phyloP scores from a whole-genome alignment of 2,797 vertebrate genomes.

The Phataginus tetradactyla region DNA sequence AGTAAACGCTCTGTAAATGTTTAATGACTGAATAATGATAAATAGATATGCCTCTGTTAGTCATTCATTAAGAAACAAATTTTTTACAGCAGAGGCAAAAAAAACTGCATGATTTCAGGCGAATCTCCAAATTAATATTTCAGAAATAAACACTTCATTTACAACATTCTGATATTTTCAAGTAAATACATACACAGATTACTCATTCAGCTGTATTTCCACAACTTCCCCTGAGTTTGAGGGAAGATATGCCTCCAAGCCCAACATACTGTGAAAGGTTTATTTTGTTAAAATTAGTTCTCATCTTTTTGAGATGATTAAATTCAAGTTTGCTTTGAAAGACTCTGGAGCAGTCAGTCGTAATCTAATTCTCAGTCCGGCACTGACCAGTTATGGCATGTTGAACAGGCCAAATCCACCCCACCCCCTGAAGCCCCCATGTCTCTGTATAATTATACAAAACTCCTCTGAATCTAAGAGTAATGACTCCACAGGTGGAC shows the following conservation, averaged over 20 bases:
- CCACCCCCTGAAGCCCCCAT: neutral
- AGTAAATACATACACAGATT: constrained; percentile 64
- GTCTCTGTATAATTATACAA: neutral
- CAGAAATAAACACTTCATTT: constrained; percentile 63
- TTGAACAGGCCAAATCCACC: neutral
- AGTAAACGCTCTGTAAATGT: constrained; percentile 31
- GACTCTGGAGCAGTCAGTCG: neutral
- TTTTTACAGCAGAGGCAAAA: constrained; percentile 41
- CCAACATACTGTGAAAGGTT: constrained; percentile 4
- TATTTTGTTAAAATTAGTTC: constrained; percentile 54
- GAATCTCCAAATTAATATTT: constrained; percentile 69
- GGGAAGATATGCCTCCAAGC: neutral
- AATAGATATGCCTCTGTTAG: constrained; percentile 54
- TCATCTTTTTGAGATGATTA: constrained; percentile 41
- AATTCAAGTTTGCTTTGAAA: constrained; percentile 17
- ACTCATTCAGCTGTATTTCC: constrained; percentile 56
- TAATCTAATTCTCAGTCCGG: neutral
- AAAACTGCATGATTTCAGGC: constrained; percentile 34
- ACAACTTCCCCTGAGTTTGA: constrained; percentile 32
- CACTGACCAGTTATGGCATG: neutral
- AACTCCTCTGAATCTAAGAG: neutral
- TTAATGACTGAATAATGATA: constrained; percentile 59
- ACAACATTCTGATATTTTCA: constrained; percentile 53
- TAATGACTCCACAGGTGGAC: neutral
- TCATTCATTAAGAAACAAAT: constrained; percentile 56